These are phyloP conservation scores for Cyclargus thomasi DNA, from an alignment of 1,140 invertebrate species.

Conservation along the genomic window DNA sequence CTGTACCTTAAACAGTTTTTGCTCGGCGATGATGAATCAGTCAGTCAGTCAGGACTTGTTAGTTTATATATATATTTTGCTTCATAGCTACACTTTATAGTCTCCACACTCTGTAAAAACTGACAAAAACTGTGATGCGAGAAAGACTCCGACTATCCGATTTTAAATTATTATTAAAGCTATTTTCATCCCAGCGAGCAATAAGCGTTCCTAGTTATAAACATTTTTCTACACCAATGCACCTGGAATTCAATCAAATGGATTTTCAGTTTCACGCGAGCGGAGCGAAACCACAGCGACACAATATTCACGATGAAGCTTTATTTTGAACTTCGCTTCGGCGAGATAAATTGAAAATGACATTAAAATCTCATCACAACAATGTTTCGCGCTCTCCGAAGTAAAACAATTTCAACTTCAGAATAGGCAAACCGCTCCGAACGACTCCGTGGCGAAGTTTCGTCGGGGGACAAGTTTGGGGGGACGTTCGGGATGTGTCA, in stretches of 20 bases:
- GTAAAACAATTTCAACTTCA: not conserved
- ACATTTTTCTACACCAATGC: slow-evolving; percentile 2
- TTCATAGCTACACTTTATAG: no score
- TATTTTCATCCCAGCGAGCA: not conserved
- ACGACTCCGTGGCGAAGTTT: not conserved
- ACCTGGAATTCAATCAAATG: slow-evolving; percentile 4
- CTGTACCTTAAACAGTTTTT: no score
- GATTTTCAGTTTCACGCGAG: not conserved
- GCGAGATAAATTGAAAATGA: not conserved
- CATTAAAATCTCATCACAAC: slow-evolving; percentile 4
- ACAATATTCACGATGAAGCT: not conserved
- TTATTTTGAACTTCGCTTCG: not conserved
- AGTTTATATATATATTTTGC: no score
- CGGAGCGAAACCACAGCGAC: not conserved
- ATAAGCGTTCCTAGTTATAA: not conserved
- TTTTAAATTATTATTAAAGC: not conserved
- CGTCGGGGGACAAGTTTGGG: not conserved
- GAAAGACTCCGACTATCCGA: not conserved
- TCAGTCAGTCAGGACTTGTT: no score
- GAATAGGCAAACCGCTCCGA: not conserved
- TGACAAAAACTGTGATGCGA: not conserved
- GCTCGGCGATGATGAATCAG: no score
- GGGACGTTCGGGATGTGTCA: not conserved
- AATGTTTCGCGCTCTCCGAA: not conserved
- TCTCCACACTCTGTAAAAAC: not conserved